Evolutionary conservation across 2,113 vertebrate genomes (phyloP).

Genomic region (Phaethon lepturus): DNA sequence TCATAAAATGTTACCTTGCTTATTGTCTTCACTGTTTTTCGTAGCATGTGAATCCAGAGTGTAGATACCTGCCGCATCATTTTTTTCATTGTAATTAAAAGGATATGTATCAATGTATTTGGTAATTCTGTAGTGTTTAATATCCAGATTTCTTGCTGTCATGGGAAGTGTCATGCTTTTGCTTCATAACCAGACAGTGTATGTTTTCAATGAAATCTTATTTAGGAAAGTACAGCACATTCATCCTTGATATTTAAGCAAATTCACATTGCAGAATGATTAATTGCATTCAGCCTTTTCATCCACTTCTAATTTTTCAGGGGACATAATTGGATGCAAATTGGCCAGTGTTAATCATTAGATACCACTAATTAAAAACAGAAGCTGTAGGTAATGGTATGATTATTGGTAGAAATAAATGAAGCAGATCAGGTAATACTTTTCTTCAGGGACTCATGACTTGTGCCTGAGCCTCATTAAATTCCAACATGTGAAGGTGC

Average conservation of each 20-base stretch:
- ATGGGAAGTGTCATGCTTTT: background rate
- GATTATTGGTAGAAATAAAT: slow-evolving; percentile 78
- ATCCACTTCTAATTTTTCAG: slow-evolving; percentile 72
- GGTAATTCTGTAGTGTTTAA: background rate
- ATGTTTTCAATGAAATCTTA: slow-evolving; percentile 50
- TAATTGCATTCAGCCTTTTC: slow-evolving; percentile 69
- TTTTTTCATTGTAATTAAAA: background rate
- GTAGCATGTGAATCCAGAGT: background rate
- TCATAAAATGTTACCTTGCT: background rate
- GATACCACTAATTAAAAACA: slow-evolving; percentile 77
- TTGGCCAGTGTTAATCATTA: slow-evolving; percentile 77
- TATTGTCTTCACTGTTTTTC: background rate
- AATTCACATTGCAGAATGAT: slow-evolving; percentile 45
- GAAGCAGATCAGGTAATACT: slow-evolving; percentile 68
- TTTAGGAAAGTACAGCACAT: slow-evolving; percentile 43
- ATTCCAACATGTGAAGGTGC: slow-evolving; percentile 65
- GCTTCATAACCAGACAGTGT: background rate
- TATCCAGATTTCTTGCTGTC: slow-evolving; percentile 3
- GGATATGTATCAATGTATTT: background rate
- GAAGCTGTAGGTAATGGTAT: slow-evolving; percentile 75
- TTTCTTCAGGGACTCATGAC: slow-evolving; percentile 63
- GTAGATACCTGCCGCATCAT: background rate
- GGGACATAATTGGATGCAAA: slow-evolving; percentile 76
- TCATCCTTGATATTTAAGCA: slow-evolving; percentile 61
- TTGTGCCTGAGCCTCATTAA: slow-evolving; percentile 72